Conservation (phyloP, 2,797 vertebrate species). For the Smutsia temminckii region DNA sequence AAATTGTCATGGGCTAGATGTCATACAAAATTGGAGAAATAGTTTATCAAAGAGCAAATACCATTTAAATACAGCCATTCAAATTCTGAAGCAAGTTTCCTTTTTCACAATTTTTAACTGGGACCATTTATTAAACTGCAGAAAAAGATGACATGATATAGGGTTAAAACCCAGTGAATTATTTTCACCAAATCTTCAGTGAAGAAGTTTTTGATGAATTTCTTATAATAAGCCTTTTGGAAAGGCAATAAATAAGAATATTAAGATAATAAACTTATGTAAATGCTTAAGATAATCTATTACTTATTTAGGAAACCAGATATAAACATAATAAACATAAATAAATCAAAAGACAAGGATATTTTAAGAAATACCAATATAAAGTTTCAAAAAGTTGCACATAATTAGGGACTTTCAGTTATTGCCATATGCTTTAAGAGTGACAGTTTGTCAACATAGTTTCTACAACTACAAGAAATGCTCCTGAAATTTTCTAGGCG, state of each 20-base stretch:
- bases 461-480: not conserved
- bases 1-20: not conserved
- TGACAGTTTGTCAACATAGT: not conserved
- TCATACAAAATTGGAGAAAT: not conserved
- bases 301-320: not conserved
- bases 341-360: not conserved
- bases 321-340: not conserved
- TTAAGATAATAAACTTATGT: not conserved
- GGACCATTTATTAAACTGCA: not conserved
- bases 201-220: not conserved
- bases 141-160: not conserved
- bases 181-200: not conserved
- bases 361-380: not conserved
- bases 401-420: not conserved
- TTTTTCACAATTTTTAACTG: not conserved
- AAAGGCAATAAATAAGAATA: not conserved
- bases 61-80: not conserved
- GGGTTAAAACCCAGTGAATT: not conserved
- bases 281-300: not conserved
- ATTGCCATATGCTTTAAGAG: not conserved
- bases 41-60: not conserved
- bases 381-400: not conserved
- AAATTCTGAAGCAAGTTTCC: not conserved
- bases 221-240: not conserved
- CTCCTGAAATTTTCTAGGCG: not conserved